Evolutionary conservation across 2,888 invertebrate genomes (phyloP), one percentile per base, ranked within the genome.

Genomic region (Ophioninae sp.): DNA sequence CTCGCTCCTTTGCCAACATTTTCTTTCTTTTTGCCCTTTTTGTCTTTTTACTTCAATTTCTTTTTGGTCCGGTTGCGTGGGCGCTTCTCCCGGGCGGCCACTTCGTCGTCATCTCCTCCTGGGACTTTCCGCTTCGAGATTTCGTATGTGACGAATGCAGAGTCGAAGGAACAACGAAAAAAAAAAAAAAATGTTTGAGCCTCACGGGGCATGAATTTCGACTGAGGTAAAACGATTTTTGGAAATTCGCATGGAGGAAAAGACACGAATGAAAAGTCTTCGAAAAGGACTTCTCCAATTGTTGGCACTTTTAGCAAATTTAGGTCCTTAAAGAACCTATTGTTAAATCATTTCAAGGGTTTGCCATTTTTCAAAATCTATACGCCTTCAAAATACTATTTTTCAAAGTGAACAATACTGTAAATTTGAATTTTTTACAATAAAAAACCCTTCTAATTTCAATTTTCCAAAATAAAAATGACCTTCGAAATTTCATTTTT

Each of bases 61-160:
- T 65, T 78, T 64, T 72, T 72, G 44, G 64, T 79, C 70, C 79
- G 56, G 23, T 50, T 57, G 79, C 79, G 79, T 79, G 79, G 79
- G 79, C 79, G 79, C 65, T 69, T 77, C 77, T 61, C 41, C 68
- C 69, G 70, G 13, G 13, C 61, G 59, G 68, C 61, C 69, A 59
- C 30, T 30, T 30, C 20, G 59, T 59, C 21, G 57, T 50, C 8
- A 20, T 68, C 69, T 37, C 70, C 67, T 67, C 68, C 23, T 23
- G 30, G 41, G 39, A 39, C 23, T 79, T 70, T 64, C 57, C 41
- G 56, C 39, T 30, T 39, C 37, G 64, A 13, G 64, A 72, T 50
- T 23, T 30, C 21, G 39, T 20, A 20, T n/a, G 79, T 57, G 79
- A 79, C 78, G 78, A 78, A 68, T 67, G 65, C 13, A 74, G 44